Conservation (phyloP, 1,140 invertebrate genomes). For the Drosophila bocki region DNA sequence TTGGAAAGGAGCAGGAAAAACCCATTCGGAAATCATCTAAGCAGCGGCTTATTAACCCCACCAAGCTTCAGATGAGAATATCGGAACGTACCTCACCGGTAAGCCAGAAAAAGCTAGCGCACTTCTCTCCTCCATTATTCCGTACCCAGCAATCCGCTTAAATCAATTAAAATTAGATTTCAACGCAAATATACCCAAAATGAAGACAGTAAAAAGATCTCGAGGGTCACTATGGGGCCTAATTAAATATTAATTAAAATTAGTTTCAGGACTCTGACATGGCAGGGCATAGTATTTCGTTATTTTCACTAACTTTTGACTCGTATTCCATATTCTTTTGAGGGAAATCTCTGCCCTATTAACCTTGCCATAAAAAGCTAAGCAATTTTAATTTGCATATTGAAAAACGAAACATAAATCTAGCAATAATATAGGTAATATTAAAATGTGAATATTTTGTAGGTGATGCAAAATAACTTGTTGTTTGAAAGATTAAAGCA, state of each 20-base stretch:
- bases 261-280: conserved; percentile 12
- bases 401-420: not conserved
- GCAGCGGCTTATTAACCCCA: conserved; percentile 34
- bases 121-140: not conserved
- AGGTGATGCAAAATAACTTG: not conserved
- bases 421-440: not conserved
- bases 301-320: conserved; percentile 25
- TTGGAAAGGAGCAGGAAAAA: conserved; percentile 10
- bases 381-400: not conserved
- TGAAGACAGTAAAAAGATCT: not conserved
- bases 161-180: conserved; percentile 58
- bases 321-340: not conserved
- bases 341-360: not conserved
- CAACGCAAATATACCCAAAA: conserved; percentile 25
- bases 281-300: conserved; percentile 24
- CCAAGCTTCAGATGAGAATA: not conserved
- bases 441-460: not conserved
- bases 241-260: conserved; percentile 41
- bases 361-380: not conserved
- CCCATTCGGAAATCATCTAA: conserved; percentile 37
- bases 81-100: not conserved
- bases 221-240: conserved; percentile 9
- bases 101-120: not conserved
- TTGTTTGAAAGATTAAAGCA: not conserved
- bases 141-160: conserved; percentile 40